Base-by-base conservation (phyloP, 2,797 vertebrate genomes). In the Cynodonichthys magdalenae region DNA sequence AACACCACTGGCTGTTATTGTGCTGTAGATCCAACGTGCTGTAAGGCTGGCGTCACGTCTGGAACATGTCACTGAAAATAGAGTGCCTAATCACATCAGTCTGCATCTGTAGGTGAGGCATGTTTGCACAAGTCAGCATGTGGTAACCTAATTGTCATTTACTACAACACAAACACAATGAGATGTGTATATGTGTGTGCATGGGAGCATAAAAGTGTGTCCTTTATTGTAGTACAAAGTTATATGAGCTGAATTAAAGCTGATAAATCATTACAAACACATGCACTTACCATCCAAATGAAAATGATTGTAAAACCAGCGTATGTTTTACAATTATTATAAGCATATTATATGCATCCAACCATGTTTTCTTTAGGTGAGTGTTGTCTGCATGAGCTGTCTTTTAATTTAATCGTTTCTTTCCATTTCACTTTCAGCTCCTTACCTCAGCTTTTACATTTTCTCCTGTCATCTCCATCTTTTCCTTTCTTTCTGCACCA, bases 211-310 rank as follows among this genome's bases (percentile, higher is more conserved):
- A n/a, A 46, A 41, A 18, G 45, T 47, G 31, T 24, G 36, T 34
- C 7, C 51, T 62, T 18, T 58, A 31, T 6, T 8, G 10, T 42
- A 52, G 62, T 52, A 39, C n/a, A 53, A 53, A 53, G 52, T 34
- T 5, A 24, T 17, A 62, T 31, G 44, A 55, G 60, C 24, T 18
- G 3, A 66, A 39, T 70, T 58, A 46, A 42, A 74, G 15, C 1
- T 42, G 63, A 52, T 66, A 46, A 41, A 44, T 27, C 49, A 27
- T 18, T 7, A 24, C 24, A 59, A 59, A 50, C 65, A 65, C 56
- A 56, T 54, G 50, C 52, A 67, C 19, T 53, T 46, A 52, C 48
- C 54, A 63, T 72, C 42, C 66, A 60, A 77, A 77, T 67, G 42
- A 36, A 65, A 61, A 70, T 55, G 59, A 28, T 80, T 59, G 49